Percentiles rank a stretch among this genome's conserved stretches.
Conservation (phyloP, 2,888 invertebrate genomes). For the Rhorus exstirpatorius region DNA sequence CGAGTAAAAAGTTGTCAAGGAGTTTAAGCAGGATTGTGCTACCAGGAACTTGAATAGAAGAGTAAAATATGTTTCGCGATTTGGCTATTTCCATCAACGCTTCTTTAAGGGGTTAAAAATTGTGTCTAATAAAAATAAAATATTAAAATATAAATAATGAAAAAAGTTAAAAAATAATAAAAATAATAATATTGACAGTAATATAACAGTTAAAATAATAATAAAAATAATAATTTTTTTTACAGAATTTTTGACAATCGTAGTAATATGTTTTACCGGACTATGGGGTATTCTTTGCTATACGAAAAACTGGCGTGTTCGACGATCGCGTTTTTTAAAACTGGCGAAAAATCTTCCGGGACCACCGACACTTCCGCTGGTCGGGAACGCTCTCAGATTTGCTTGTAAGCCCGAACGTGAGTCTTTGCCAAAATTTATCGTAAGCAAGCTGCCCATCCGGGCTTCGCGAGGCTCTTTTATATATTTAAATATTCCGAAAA, state of each 20-base stretch:
- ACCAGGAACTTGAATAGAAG: not conserved
- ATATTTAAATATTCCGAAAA: not conserved
- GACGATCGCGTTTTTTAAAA: slow-evolving; percentile 46
- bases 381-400: slow-evolving; percentile 73
- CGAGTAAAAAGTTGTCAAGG: slow-evolving; percentile 20
- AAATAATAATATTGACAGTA: too few species aligned
- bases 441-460: too few species aligned
- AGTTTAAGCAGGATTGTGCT: slow-evolving; percentile 20
- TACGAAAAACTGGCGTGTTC: slow-evolving; percentile 50
- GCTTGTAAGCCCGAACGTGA: slow-evolving; percentile 70
- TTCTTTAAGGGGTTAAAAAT: slow-evolving; percentile 12
- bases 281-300: slow-evolving; percentile 38
- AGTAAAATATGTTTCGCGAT: slow-evolving; percentile 21
- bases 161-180: not conserved
- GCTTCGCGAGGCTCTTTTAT: not conserved
- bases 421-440: slow-evolving; percentile 23
- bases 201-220: slow-evolving; percentile 10
- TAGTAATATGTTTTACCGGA: slow-evolving; percentile 3
- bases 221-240: not conserved
- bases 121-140: not conserved
- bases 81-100: slow-evolving; percentile 3
- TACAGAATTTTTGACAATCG: slow-evolving; percentile 35
- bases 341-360: slow-evolving; percentile 67
- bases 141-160: not conserved
- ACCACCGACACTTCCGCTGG: slow-evolving; percentile 70